These are phyloP conservation scores for Altica lythri DNA, from an alignment of 2,888 invertebrate genomes.

Conservation along the genomic window DNA sequence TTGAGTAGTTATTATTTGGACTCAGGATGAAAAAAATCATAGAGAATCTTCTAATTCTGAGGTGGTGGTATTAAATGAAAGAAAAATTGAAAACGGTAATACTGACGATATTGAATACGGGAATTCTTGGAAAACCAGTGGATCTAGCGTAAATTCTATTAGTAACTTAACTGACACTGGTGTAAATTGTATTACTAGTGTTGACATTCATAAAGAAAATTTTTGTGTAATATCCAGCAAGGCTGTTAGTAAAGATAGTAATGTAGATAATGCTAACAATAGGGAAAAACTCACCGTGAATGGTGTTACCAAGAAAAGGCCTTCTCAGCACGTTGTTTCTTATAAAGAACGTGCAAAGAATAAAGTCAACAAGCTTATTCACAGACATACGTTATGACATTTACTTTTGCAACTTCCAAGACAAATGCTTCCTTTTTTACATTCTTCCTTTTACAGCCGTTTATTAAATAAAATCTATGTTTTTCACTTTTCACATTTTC, in stretches of 20 bases:
- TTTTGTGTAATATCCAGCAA: constrained; percentile 40
- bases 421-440: constrained; percentile 11
- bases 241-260: constrained; percentile 30
- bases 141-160: constrained; percentile 24
- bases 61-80: constrained; percentile 35
- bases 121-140: constrained; percentile 24
- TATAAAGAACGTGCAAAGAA: constrained; percentile 49
- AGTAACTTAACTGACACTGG: constrained; percentile 22
- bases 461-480: too few species aligned
- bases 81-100: constrained; percentile 28
- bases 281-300: constrained; percentile 36
- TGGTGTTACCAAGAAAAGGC: constrained; percentile 41
- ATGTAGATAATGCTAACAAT: constrained; percentile 41
- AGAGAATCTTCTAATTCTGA: constrained; percentile 31
- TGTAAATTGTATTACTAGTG: constrained; percentile 42
- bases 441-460: not conserved
- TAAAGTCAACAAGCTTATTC: constrained; percentile 54
- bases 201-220: constrained; percentile 45
- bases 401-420: constrained; percentile 39
- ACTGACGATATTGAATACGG: constrained; percentile 17
- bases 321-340: constrained; percentile 44
- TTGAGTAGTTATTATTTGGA: constrained; percentile 58
- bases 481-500: too few species aligned
- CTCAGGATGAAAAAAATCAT: constrained; percentile 48
- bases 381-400: constrained; percentile 58